Evolutionary conservation across 2,888 invertebrate species (phyloP).

Genomic region (Rhamnusium bicolor): DNA sequence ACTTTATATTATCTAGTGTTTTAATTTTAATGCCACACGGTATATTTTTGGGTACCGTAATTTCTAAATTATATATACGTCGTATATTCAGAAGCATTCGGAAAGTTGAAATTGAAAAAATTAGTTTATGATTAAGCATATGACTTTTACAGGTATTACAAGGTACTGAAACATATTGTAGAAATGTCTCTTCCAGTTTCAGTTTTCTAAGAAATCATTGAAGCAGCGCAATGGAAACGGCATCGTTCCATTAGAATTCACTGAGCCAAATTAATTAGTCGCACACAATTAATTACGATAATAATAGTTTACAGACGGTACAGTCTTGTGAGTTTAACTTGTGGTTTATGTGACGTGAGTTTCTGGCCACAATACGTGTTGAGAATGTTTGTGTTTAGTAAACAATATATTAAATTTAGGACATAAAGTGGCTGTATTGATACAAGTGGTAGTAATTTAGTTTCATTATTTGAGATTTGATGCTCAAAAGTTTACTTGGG

Average conservation of each 20-base stretch:
- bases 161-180: too few relatives aligned
- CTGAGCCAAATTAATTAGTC: constrained; percentile 36
- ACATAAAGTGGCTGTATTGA: neutral
- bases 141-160: too few relatives aligned
- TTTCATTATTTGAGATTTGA: too few relatives aligned
- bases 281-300: constrained; percentile 38
- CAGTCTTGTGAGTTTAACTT: constrained; percentile 25
- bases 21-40: too few relatives aligned
- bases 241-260: constrained; percentile 34
- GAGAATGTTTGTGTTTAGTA: constrained; percentile 17
- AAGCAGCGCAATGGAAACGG: constrained; percentile 2
- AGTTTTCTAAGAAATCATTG: neutral
- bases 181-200: neutral
- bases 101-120: too few relatives aligned
- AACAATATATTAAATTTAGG: neutral
- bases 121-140: too few relatives aligned
- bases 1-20: too few relatives aligned
- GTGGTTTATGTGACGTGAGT: neutral
- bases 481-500: too few relatives aligned
- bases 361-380: constrained; percentile 3
- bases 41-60: too few relatives aligned
- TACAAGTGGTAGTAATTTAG: neutral
- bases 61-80: too few relatives aligned
- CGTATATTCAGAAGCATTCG: too few relatives aligned
- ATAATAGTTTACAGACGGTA: constrained; percentile 33